phyloP scores from a whole-genome alignment of 2,113 vertebrate species.

The cattle (Bos taurus) region ARS-UCD2.0 NC_037352.1:27131501-27132000 shows the following conservation, averaged over 20 bases:
- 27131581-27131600: neutral
- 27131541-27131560: neutral
- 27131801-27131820: neutral
- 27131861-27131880: neutral
- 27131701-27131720: neutral
- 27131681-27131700: neutral
- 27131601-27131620: neutral
- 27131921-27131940: neutral
- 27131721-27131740: neutral
- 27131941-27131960: neutral
- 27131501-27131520: neutral
- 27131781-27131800: neutral
- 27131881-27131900: neutral
- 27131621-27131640: neutral
- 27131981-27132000: conserved; percentile 2
- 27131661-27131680: neutral
- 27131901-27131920: neutral
- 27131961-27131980: neutral
- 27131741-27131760: neutral
- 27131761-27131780: neutral
- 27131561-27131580: neutral
- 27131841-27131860: neutral
- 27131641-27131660: neutral
- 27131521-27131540: neutral
- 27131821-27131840: neutral